A percentile compares a stretch with the other conserved stretches of the same genome.
These are phyloP conservation scores for Huso huso DNA, from an alignment of 2,797 vertebrate species.

Conservation along the genomic window DNA sequence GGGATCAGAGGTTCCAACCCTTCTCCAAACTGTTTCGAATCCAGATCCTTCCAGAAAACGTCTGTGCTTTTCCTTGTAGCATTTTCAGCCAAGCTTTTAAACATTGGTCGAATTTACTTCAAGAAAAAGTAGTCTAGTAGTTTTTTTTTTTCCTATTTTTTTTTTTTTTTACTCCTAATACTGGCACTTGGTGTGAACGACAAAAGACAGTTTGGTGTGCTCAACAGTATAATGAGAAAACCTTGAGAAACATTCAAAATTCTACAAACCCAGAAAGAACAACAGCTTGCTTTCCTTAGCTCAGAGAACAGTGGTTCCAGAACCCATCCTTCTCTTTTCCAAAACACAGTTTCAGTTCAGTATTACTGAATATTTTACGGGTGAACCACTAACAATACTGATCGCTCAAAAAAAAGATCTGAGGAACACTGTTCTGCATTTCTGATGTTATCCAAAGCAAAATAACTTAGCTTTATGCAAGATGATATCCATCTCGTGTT, in stretches of 20 bases:
- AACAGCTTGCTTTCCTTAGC: no score
- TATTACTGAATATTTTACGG: no score
- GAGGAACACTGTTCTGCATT: no score
- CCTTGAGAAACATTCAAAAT: neutral
- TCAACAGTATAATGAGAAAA: neutral
- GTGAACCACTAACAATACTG: no score
- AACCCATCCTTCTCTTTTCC: no score
- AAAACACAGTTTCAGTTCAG: no score
- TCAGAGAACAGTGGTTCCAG: no score
- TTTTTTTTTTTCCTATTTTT: no score
- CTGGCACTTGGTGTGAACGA: slow-evolving; percentile 1
- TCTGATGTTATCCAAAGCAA: no score
- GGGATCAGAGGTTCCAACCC: neutral
- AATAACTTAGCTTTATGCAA: no score
- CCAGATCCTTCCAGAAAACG: neutral
- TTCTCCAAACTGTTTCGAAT: neutral
- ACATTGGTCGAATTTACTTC: neutral
- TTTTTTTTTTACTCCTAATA: neutral
- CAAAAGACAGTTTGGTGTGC: neutral
- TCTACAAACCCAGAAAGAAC: neutral
- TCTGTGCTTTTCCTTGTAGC: neutral
- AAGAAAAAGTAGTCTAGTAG: neutral
- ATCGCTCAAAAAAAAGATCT: no score
- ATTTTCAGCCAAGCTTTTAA: neutral
- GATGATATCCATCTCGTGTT: no score